Evolutionary conservation across 2,888 invertebrate genomes (phyloP).

Genomic region (Neuroscelio doddi): DNA sequence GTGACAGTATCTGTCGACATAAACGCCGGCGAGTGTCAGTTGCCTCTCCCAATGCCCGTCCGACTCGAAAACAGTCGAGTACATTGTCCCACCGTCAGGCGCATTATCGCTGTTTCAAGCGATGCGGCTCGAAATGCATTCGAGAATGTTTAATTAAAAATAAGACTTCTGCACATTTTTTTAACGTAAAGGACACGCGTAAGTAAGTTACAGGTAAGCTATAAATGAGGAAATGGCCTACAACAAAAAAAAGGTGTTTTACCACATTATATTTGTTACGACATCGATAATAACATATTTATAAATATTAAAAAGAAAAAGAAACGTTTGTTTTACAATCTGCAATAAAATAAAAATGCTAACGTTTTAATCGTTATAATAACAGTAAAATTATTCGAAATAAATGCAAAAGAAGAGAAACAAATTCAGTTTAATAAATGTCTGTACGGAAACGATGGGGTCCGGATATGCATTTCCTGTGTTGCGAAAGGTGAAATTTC

Average conservation of each 20-base stretch:
- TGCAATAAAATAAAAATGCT: too few species aligned
- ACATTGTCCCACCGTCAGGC: conserved; percentile 23
- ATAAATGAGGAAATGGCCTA: too few species aligned
- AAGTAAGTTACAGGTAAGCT: too few species aligned
- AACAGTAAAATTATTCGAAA: conserved; percentile 30
- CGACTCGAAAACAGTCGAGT: conserved; percentile 24
- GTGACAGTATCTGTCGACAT: conserved; percentile 65
- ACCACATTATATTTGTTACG: too few species aligned
- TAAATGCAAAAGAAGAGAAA: conserved; percentile 27
- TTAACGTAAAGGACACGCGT: too few species aligned
- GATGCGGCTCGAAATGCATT: conserved; percentile 12
- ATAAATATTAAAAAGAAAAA: too few species aligned
- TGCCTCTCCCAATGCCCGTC: conserved; percentile 17
- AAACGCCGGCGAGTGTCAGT: conserved; percentile 41
- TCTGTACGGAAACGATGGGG: conserved; percentile 27
- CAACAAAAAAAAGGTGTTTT: too few species aligned
- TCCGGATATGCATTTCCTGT: conserved; percentile 46
- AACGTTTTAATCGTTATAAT: conserved; percentile 26
- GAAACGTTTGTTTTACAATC: too few species aligned
- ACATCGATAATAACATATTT: too few species aligned
- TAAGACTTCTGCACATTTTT: background rate
- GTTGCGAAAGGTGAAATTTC: conserved; percentile 46
- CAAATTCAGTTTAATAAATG: conserved; percentile 30
- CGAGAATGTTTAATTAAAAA: conserved; percentile 20
- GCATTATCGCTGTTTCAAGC: conserved; percentile 16